Evolutionary conservation across 2,888 invertebrate genomes (phyloP).

Genomic region (Ichneumon xanthorius): DNA sequence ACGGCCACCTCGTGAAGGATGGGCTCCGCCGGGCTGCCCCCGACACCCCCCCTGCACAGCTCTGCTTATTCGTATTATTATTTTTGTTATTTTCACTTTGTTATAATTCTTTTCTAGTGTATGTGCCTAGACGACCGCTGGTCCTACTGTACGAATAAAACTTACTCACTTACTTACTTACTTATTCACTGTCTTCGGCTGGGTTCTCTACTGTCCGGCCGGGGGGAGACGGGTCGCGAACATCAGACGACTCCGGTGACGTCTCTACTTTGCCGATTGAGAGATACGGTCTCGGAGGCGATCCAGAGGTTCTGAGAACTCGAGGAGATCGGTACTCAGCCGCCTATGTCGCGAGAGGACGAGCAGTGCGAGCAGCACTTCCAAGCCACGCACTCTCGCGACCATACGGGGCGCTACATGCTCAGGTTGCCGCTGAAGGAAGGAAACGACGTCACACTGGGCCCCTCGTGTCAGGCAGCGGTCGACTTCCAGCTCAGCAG

Average conservation of each 20-base stretch:
- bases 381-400: conserved; percentile 40
- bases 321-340: conserved; percentile 24
- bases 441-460: not conserved
- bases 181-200: conserved; percentile 30
- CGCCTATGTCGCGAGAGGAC: conserved; percentile 6
- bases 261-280: not conserved
- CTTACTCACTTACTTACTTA: too few relatives aligned
- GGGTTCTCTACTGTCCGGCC: not conserved
- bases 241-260: not conserved
- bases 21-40: not conserved
- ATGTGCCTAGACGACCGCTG: too few relatives aligned
- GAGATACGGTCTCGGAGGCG: not conserved
- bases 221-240: too few relatives aligned
- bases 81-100: too few relatives aligned
- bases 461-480: not conserved
- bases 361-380: conserved; percentile 50
- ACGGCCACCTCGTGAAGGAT: not conserved
- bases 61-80: too few relatives aligned
- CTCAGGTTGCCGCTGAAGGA: conserved; percentile 40
- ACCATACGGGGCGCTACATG: conserved; percentile 36
- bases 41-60: not conserved
- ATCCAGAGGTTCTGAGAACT: conserved; percentile 36
- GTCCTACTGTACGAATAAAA: too few relatives aligned
- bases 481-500: not conserved
- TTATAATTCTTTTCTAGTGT: too few relatives aligned